These are phyloP conservation scores for Tetramorium parvispinum DNA, from an alignment of 1,140 invertebrate genomes.

Conservation along the genomic window DNA sequence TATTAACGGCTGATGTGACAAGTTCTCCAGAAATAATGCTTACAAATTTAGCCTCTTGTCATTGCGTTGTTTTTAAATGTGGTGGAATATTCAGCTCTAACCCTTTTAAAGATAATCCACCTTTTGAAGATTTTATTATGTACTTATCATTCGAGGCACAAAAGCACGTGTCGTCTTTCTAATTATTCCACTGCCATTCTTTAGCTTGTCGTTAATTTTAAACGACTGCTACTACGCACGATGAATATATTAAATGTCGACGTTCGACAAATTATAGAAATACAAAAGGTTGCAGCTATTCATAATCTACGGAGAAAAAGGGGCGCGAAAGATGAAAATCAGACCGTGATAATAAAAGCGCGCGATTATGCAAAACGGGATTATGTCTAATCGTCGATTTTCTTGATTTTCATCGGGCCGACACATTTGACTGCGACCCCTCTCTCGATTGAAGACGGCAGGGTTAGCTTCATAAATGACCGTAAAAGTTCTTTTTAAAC, in stretches of 20 bases:
- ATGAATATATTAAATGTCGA: neutral
- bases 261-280: neutral
- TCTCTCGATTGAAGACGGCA: neutral
- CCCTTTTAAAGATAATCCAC: neutral
- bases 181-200: neutral
- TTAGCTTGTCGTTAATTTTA: neutral
- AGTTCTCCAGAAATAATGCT: neutral
- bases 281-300: neutral
- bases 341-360: neutral
- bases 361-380: neutral
- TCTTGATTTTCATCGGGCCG: neutral
- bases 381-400: neutral
- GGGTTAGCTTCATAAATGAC: constrained; percentile 63
- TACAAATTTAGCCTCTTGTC: neutral
- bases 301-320: neutral
- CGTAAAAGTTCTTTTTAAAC: constrained; percentile 59
- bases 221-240: neutral
- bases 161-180: neutral
- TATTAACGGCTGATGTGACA: neutral
- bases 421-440: constrained; percentile 31
- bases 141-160: neutral
- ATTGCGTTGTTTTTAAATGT: neutral
- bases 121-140: neutral
- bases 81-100: neutral
- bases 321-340: neutral